These are phyloP conservation scores for Lagothrix lagotricha DNA, from an alignment of 2,797 vertebrate genomes.

Conservation along the genomic window DNA sequence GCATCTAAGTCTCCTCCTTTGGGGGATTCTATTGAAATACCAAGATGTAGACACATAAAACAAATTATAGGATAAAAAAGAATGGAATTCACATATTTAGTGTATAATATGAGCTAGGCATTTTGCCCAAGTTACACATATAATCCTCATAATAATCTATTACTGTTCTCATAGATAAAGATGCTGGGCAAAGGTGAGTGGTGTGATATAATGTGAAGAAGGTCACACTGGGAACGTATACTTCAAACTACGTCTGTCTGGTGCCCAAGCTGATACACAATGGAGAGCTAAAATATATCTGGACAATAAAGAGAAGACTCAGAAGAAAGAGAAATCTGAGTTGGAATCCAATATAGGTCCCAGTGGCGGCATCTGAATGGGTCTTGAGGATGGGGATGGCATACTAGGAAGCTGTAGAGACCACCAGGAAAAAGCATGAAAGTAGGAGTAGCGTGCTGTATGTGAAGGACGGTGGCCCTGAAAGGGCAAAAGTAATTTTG, in stretches of 20 bases:
- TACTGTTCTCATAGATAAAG: background rate
- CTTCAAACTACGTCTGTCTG: background rate
- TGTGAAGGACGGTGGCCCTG: accelerated
- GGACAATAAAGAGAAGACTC: accelerated
- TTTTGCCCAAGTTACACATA: background rate
- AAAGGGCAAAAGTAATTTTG: background rate
- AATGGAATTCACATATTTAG: background rate
- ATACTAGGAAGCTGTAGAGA: background rate
- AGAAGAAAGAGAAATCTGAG: background rate
- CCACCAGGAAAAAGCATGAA: background rate
- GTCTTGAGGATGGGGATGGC: background rate
- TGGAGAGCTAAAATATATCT: no score
- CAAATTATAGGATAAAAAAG: background rate
- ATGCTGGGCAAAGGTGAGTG: background rate
- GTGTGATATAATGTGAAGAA: background rate
- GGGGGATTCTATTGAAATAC: background rate
- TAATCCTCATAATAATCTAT: background rate
- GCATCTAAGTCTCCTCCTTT: background rate
- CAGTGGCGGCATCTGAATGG: accelerated
- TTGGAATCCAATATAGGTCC: background rate
- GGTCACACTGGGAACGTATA: no score
- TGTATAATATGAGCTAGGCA: background rate
- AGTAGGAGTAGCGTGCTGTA: accelerated
- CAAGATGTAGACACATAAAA: background rate
- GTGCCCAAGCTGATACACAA: background rate